Base-by-base conservation (phyloP, 1,140 invertebrate species). In the Drosophila arizonae region DNA sequence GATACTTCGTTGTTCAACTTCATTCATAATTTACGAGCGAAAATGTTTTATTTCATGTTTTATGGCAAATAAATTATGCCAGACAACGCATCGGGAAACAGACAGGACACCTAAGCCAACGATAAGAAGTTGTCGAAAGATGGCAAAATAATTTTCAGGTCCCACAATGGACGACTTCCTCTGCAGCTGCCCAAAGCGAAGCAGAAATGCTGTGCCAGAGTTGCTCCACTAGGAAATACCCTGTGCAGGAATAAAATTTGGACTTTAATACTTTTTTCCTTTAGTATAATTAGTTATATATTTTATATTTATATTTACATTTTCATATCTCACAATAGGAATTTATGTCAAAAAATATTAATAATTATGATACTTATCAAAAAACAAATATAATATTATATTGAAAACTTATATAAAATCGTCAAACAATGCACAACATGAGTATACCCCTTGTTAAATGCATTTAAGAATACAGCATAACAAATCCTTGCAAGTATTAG, bases 1-100 rank as follows among this genome's bases (percentile, higher is more conserved):
- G 62, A 48, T 51, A 51, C 41, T 15, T 24, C 45, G 11, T 11
- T 61, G 50, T 63, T 69, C 45, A 60, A 79, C 76, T 73, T 76
- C 64, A 72, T 81, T 82, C 72, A 86, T 87, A 79, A 87, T 87
- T 87, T 87, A 87, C 82, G 84, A 87, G 82, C 79, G 55, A 51
- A 82, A 79, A 87, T 87, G 72, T 87, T 87, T 87, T 76, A 87
- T 76, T 86, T 82, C 84, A 79, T 82, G 76, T 82, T 87, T 87
- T 88, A 87, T 86, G 82, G 84, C 66, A 77, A 77, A 87, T 87
- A 86, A 86, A 86, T 86, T 87, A 86, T 87, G 79, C 60, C 41
- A 36, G 30, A 17, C 52, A 77, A 58, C 75, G 68, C 57, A 76
- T 76, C 46, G 55, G 61, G 67, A 61, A 36, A 3, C 21, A 61